Base-by-base conservation (phyloP, 2,797 vertebrate species). In the Emys orbicularis region DNA sequence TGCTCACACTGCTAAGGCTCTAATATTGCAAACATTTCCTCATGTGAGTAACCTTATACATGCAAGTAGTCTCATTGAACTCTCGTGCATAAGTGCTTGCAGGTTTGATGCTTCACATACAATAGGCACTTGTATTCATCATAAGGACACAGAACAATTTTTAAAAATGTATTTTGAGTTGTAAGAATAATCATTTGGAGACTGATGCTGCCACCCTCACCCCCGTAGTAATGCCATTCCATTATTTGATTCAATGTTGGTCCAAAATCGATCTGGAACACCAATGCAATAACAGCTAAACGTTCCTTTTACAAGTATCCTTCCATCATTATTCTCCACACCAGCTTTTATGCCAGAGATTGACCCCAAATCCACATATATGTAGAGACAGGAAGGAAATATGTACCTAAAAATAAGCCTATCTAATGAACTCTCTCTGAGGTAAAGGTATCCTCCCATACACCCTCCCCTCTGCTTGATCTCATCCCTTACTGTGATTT, bases 11-110 rank as follows among this genome's bases (percentile, higher is more conserved):
- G 21, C 83, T 12, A 4, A 0, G 2, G 37, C 76, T 81, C 61
- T 4, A 9, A 79, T 6, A 1, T 68, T 65, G 65, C 0, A 0
- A 93, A 81, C 0, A 0, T 31, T 85, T 10, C 0, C 53, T 90
- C 72, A 5, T 9, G 49, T 18, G 19, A 37, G 72, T 68, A 61
- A 50, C 44, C 77, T 2, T 1, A n/a, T 4, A 41, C 65, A 86
- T 86, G 94, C 89, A 91, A 19, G 79, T 37, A 52, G 41, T 11
- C 50, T 83, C 85, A 54, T 5, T 95, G 79, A 84, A 84, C 89
- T 7, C 77, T 18, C 57, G 44, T 34, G 29, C 61, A 47, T 81
- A 44, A 25, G 56, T 84, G 29, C n/a, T 87, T 88, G 68, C 77
- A 92, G 88, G 92, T 83, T 52, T 47, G 80, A 31, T 13, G 11